Percentiles rank a stretch among this genome's conserved stretches.
These are phyloP conservation scores for Lasius platythorax DNA, from an alignment of 2,888 invertebrate species.

Conservation along the genomic window DNA sequence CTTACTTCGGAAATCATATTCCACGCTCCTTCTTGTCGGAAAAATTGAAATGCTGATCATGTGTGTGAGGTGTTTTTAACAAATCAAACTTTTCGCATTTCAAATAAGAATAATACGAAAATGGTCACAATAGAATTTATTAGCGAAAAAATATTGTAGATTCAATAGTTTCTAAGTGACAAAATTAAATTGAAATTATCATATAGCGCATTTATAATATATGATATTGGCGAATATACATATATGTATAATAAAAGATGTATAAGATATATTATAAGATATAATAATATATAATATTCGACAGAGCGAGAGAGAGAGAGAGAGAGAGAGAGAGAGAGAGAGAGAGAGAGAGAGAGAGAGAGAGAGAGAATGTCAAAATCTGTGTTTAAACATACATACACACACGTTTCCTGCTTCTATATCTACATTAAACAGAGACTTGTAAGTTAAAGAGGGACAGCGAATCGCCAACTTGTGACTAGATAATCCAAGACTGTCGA, in stretches of 20 bases:
- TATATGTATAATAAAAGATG: not conserved
- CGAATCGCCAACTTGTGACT: not conserved
- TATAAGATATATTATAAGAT: not conserved
- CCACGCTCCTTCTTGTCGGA: not conserved
- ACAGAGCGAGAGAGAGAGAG: not conserved
- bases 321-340: too few species aligned
- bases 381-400: not conserved
- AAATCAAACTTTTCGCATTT: not conserved
- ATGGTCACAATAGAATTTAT: not conserved
- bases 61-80: not conserved
- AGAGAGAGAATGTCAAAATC: not conserved
- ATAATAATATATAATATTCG: not conserved
- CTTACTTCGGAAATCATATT: not conserved
- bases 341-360: too few species aligned
- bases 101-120: not conserved
- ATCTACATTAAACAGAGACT: not conserved
- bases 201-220: not conserved
- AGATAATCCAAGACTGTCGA: conserved; percentile 6
- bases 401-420: not conserved
- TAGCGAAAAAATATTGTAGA: not conserved
- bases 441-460: not conserved
- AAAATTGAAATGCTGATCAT: not conserved
- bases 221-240: not conserved
- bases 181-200: not conserved
- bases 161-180: not conserved